Evolutionary conservation across 2,113 vertebrate genomes (phyloP).

Genomic region (Syngnathus floridae): DNA sequence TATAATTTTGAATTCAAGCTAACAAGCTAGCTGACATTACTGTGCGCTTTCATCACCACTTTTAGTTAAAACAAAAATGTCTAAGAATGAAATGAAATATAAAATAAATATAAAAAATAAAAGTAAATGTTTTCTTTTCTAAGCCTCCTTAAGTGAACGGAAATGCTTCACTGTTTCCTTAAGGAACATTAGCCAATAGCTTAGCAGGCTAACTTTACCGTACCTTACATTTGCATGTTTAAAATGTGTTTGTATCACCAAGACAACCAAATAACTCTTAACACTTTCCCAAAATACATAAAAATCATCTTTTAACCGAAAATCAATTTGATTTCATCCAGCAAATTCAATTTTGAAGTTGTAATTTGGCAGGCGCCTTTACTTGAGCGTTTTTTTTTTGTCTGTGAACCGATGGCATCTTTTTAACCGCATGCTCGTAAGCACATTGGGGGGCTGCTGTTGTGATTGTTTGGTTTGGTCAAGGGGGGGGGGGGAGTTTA

Average conservation of each 20-base stretch:
- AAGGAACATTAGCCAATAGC: not conserved
- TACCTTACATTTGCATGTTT: not conserved
- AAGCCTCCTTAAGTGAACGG: not conserved
- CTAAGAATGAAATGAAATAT: too few species aligned
- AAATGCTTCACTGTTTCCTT: not conserved
- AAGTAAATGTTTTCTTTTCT: not conserved
- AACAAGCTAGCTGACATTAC: not conserved
- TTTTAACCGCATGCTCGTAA: not conserved
- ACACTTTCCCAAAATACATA: not conserved
- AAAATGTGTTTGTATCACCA: not conserved
- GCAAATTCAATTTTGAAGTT: not conserved
- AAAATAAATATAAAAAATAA: not conserved
- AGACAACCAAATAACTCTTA: not conserved
- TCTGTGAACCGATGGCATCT: not conserved
- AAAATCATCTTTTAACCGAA: not conserved
- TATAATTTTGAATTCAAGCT: not conserved
- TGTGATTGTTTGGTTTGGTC: not conserved
- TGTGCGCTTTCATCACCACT: not conserved
- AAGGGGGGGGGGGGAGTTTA: constrained; percentile 31
- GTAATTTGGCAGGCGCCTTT: not conserved
- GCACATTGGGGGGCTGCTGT: not conserved
- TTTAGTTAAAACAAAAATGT: not conserved
- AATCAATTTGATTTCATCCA: not conserved
- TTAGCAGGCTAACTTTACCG: not conserved
- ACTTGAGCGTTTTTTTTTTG: not conserved